Conservation (phyloP, 2,888 invertebrate species). For the Meiosimyza decipiens region DNA sequence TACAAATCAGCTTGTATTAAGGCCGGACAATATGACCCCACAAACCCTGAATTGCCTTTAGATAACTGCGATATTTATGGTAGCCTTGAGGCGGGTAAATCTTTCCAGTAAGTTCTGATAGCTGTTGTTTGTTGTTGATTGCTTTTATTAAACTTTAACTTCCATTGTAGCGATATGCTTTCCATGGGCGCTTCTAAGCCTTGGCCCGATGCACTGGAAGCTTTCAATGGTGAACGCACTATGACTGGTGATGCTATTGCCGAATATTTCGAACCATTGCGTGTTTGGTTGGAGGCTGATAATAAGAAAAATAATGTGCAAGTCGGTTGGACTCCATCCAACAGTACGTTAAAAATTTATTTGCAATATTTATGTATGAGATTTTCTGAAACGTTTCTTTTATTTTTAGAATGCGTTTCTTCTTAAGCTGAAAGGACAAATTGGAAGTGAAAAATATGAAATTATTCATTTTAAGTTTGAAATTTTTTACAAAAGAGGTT, state of each 20-base stretch:
- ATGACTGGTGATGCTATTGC: constrained; percentile 82
- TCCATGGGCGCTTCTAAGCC: constrained; percentile 79
- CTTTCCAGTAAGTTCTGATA: constrained; percentile 70
- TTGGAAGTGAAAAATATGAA: too few relatives aligned
- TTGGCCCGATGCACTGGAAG: constrained; percentile 88
- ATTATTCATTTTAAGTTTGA: too few relatives aligned
- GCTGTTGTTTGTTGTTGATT: background rate
- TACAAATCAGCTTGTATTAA: constrained; percentile 78
- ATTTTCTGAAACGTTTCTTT: background rate
- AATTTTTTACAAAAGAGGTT: too few relatives aligned
- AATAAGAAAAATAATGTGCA: constrained; percentile 76
- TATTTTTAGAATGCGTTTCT: constrained; percentile 48
- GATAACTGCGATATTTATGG: constrained; percentile 89
- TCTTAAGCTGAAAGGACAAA: constrained; percentile 30
- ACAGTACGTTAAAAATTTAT: constrained; percentile 53
- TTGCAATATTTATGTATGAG: background rate
- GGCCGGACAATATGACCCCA: constrained; percentile 82
- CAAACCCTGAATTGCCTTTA: constrained; percentile 75
- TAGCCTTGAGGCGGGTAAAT: constrained; percentile 81
- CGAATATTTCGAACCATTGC: constrained; percentile 83
- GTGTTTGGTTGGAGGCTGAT: constrained; percentile 79
- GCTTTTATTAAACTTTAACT: background rate
- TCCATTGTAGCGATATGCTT: constrained; percentile 72
- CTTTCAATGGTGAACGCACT: constrained; percentile 78
- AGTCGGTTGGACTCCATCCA: constrained; percentile 72